Conservation (phyloP, 2,113 vertebrate species). For the Silurus meridionalis region DNA sequence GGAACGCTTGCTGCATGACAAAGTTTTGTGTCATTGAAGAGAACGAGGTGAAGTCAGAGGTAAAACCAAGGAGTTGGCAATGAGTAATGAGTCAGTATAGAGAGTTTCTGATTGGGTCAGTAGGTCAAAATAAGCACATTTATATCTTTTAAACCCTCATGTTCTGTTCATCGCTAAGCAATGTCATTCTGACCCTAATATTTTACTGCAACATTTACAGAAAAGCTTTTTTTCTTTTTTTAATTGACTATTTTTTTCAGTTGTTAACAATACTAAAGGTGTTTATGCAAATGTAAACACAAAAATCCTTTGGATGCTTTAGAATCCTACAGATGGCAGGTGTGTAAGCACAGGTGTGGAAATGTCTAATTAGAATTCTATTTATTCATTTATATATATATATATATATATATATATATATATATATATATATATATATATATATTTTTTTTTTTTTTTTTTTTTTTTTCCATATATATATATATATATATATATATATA, state of each 20-base stretch:
- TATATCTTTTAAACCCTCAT: conserved; percentile 20
- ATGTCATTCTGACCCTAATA: not conserved
- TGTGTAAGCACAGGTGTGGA: not conserved
- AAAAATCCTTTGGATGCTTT: not conserved
- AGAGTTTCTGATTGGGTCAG: conserved; percentile 10
- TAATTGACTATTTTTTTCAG: not conserved
- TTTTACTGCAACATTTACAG: not conserved
- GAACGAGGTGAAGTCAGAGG: conserved; percentile 6
- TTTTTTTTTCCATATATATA: too few species aligned
- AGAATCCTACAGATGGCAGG: not conserved
- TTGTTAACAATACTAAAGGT: not conserved
- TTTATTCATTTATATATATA: not conserved
- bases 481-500: too few species aligned
- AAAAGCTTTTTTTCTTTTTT: not conserved
- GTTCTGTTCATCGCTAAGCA: not conserved
- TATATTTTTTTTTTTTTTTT: not conserved
- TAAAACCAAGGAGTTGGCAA: conserved; percentile 8
- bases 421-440: too few species aligned
- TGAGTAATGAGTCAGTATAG: conserved; percentile 25
- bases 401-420: too few species aligned
- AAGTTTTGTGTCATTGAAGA: conserved; percentile 34
- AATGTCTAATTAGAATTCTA: not conserved
- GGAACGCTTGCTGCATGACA: conserved; percentile 22
- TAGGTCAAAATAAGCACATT: not conserved
- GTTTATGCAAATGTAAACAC: not conserved